phyloP scores from a whole-genome alignment of 2,888 invertebrate genomes.

The Ecdyonurus torrentis region DNA sequence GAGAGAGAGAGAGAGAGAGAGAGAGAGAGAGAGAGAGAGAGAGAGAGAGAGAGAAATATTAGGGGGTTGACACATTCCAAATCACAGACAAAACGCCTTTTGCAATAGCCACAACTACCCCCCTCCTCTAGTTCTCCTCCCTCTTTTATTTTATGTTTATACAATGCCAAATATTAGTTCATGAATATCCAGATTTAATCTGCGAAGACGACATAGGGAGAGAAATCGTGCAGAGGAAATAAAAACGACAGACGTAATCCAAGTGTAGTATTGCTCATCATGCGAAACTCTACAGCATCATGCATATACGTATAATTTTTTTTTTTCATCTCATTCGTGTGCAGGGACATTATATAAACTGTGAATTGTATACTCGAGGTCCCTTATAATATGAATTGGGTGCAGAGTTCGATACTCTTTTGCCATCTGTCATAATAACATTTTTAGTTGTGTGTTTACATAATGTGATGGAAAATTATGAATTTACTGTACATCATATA shows the following conservation, averaged over 20 bases:
- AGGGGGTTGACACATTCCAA: background rate
- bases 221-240: too few relatives aligned
- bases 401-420: background rate
- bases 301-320: too few relatives aligned
- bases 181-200: conserved; percentile 15
- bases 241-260: background rate
- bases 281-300: too few relatives aligned
- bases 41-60: background rate
- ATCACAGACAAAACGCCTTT: background rate
- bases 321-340: too few relatives aligned
- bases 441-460: too few relatives aligned
- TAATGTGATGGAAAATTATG: background rate
- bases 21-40: too few relatives aligned
- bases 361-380: background rate
- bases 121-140: background rate
- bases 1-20: too few relatives aligned
- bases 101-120: background rate
- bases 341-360: background rate
- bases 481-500: too few relatives aligned
- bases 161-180: conserved; percentile 10
- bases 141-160: background rate
- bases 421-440: background rate
- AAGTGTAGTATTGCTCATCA: background rate
- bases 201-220: background rate
- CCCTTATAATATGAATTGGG: background rate